Evolutionary conservation across 2,888 invertebrate species (phyloP), one percentile per base, ranked within the genome.

Genomic region (Cephus nigrinus): DNA sequence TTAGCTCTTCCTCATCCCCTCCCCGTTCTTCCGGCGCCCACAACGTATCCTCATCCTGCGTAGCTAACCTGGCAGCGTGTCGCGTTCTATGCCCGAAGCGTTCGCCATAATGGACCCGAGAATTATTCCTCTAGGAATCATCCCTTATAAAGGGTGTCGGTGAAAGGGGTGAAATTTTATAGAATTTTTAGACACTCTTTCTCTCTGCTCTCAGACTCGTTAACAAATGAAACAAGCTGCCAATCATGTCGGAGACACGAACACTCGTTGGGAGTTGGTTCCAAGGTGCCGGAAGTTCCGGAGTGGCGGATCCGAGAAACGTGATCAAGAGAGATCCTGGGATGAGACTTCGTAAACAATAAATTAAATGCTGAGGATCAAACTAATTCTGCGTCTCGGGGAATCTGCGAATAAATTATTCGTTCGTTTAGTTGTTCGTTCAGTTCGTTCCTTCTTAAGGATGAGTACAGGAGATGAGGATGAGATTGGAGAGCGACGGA

Each of bases 381-480:
- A 78, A 78, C 78, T 78, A 78, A 78, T 78, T 78, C 78, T 78
- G 78, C 75, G 75, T 35, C 78, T 75, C 68, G 75, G 71, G 75
- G 78, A 78, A 78, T 73, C 78, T 75, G 78, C 75, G 78, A 75
- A 78, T 78, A 78, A 78, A 78, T 78, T 78, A 78, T 78, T 78
- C 78, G 78, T 75, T 78, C 73, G 72, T 72, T 78, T 72, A 71
- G 77, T 55, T 55, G 71, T 71, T 71, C 71, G 71, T 71, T 71
- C 71, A 32, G 31, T 71, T 32, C 71, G 15, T 71, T 32, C 71
- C 32, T 31, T 32, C 31, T 31, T 71, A 32, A 32, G 31, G 31
- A 32, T 4, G 71, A 32, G 30, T 32, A 32, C 5, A 71, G 31
- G 12, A 71, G 71, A 71, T 31, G 31, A 35, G 40, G 75, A 73